phyloP scores from a whole-genome alignment of 2,113 vertebrate genomes.

The Mugil cephalus region DNA sequence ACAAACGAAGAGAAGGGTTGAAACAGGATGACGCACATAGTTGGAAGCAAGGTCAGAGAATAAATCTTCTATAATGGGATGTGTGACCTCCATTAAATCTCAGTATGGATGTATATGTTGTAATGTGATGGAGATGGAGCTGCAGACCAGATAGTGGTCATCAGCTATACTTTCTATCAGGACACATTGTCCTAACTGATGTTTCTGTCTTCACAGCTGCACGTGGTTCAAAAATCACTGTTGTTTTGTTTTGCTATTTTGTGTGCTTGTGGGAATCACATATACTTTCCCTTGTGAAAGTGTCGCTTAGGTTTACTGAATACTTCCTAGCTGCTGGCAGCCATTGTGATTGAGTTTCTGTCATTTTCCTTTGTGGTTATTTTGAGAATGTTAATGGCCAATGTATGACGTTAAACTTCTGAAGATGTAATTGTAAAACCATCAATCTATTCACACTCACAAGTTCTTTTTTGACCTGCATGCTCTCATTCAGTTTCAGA shows the following conservation, averaged over 20 bases:
- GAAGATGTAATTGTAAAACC: not conserved
- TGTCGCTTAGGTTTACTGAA: not conserved
- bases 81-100: not conserved
- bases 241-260: not conserved
- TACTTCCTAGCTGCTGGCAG: too few relatives aligned
- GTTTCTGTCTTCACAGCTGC: too few relatives aligned
- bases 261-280: too few relatives aligned
- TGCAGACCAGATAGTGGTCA: slow-evolving; percentile 9
- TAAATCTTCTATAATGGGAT: not conserved
- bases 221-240: not conserved
- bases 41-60: not conserved
- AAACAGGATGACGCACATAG: not conserved
- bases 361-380: too few relatives aligned
- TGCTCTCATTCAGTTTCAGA: slow-evolving; percentile 95
- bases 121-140: not conserved
- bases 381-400: too few relatives aligned
- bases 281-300: not conserved
- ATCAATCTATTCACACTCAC: slow-evolving; percentile 81
- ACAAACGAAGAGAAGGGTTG: slow-evolving; percentile 33
- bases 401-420: too few relatives aligned
- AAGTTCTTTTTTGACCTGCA: slow-evolving; percentile 96
- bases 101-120: not conserved
- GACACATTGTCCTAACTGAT: too few relatives aligned
- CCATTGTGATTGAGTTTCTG: too few relatives aligned
- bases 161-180: not conserved